These are phyloP conservation scores for Scelioninae gen. 2 DNA, from an alignment of 2,888 invertebrate species.

Conservation along the genomic window DNA sequence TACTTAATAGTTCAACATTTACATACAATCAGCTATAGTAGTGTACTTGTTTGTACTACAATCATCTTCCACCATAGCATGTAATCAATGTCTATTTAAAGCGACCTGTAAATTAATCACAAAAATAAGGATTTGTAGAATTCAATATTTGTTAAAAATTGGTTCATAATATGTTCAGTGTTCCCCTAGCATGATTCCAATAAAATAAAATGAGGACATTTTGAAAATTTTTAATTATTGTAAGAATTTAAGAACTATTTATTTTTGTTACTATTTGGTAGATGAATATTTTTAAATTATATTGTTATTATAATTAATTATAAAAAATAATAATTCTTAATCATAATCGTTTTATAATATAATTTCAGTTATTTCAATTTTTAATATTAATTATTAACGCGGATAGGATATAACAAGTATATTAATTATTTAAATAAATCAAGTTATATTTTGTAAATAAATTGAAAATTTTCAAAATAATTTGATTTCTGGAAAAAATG, in stretches of 20 bases:
- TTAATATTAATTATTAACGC: too few species aligned
- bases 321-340: too few species aligned
- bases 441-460: too few species aligned
- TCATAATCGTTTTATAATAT: too few species aligned
- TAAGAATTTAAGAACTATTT: too few species aligned
- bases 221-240: constrained; percentile 37
- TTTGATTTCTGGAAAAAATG: constrained; percentile 4
- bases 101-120: constrained; percentile 6
- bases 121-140: constrained; percentile 21
- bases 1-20: neutral
- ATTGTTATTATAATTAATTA: too few species aligned
- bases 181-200: constrained; percentile 34
- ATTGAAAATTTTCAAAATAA: constrained; percentile 41
- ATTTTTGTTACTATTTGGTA: too few species aligned
- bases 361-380: too few species aligned
- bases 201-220: constrained; percentile 9
- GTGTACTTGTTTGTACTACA: constrained; percentile 15
- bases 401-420: neutral
- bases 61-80: constrained; percentile 18
- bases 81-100: constrained; percentile 8
- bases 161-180: constrained; percentile 11
- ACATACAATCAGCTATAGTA: constrained; percentile 2
- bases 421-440: too few species aligned
- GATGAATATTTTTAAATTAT: too few species aligned
- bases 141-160: constrained; percentile 10